phyloP scores from a whole-genome alignment of 2,888 invertebrate genomes.

The Cyaniris semiargus region DNA sequence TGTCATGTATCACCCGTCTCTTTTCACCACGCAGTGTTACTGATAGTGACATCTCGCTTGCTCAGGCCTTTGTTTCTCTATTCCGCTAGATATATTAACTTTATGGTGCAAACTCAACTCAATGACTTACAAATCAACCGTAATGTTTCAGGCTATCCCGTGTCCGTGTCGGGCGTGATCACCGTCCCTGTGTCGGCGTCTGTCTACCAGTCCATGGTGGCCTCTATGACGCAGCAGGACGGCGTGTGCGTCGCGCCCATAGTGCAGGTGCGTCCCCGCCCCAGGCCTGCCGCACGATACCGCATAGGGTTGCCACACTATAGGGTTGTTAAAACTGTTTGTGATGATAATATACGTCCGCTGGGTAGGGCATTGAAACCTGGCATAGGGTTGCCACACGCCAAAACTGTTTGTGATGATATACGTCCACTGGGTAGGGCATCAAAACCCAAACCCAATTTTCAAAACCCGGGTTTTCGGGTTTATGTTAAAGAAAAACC shows the following conservation, averaged over 20 bases:
- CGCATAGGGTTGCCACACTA: constrained; percentile 16
- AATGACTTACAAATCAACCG: neutral
- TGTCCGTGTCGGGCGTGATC: constrained; percentile 95
- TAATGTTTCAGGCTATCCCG: constrained; percentile 83
- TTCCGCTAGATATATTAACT: too few species aligned
- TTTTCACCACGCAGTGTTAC: too few species aligned
- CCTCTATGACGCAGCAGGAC: constrained; percentile 91
- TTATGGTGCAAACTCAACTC: too few species aligned
- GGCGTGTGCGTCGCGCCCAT: constrained; percentile 92
- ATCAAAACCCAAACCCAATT: neutral
- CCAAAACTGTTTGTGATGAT: too few species aligned
- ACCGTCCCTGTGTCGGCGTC: constrained; percentile 96
- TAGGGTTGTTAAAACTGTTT: neutral
- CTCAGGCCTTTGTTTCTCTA: too few species aligned
- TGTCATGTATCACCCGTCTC: too few species aligned
- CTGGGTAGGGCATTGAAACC: neutral
- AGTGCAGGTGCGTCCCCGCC: constrained; percentile 80
- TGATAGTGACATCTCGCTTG: too few species aligned
- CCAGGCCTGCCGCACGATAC: constrained; percentile 10
- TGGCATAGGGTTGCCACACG: constrained; percentile 10
- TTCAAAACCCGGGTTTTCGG: too few species aligned
- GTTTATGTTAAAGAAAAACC: too few species aligned
- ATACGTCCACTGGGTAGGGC: too few species aligned
- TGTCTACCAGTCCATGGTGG: constrained; percentile 98
- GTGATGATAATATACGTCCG: neutral